Evolutionary conservation across 2,113 vertebrate species (phyloP), one percentile per base, ranked within the genome.

Genomic region (Cynocephalus volans): DNA sequence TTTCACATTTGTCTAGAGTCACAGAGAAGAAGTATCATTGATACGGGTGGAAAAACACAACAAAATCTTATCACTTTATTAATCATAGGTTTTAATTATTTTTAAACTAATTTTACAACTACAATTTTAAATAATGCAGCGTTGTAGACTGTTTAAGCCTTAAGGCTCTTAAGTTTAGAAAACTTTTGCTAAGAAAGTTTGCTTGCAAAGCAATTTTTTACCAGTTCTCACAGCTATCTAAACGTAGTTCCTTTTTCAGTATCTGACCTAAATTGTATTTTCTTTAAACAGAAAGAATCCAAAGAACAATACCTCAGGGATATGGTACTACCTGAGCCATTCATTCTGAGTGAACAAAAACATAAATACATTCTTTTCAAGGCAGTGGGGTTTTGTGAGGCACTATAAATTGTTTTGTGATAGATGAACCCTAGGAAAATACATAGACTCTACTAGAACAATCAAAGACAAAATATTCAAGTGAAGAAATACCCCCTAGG

Each of bases 351-450:
- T 65, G 77, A 97, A 96, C 73, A 48, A 94, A 97, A 97, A 82
- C 93, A 95, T 87, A 98, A 97, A 96, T 95, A 81, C 70, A 95
- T 95, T 96, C 65, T 95, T 97, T 95, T 75, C 75, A 58, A 95
- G 86, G 91, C 52, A 92, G 48, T 94, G 24, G 52, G 31, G 21
- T 96, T 98, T 93, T 88, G 82, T 69, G 60, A 97, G 80, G 45
- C n/a, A 82, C 33, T 93, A 45, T 90, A 97, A 96, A 96, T 97
- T 96, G 94, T 97, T 98, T 98, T 96, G 91, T 97, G 97, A 97
- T 96, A 97, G 77, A 98, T 96, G 93, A 96, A 90, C 33, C 54
- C 28, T 60, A 80, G 73, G 45, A 95, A 97, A 97, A 97, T n/a
- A 80, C 45, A 97, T 69, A 17, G 50, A 65, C 75, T 94, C 24